Evolutionary conservation across 2,888 invertebrate genomes (phyloP).

Genomic region (Acrobasis repandana): DNA sequence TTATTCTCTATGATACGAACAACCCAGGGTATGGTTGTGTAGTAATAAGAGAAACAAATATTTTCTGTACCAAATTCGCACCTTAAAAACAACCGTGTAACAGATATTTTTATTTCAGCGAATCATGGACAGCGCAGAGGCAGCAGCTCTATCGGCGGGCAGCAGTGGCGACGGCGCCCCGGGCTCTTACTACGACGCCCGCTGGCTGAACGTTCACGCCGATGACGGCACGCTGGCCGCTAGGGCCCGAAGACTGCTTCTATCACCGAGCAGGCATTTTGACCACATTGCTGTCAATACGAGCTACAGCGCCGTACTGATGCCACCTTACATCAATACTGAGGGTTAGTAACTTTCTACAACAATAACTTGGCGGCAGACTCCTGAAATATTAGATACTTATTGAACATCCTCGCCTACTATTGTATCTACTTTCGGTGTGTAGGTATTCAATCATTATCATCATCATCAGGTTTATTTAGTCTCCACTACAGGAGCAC

Average conservation of each 20-base stretch:
- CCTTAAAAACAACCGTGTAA: neutral
- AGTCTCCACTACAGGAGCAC: too few species aligned
- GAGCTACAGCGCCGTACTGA: constrained; percentile 93
- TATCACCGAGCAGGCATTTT: constrained; percentile 91
- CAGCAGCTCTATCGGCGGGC: constrained; percentile 87
- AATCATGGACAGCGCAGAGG: constrained; percentile 95
- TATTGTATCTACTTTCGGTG: too few species aligned
- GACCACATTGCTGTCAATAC: constrained; percentile 93
- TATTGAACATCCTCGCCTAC: too few species aligned
- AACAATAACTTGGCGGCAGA: neutral
- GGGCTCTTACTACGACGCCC: constrained; percentile 89
- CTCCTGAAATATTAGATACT: too few species aligned
- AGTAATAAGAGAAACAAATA: too few species aligned
- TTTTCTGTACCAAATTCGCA: too few species aligned
- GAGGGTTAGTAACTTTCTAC: constrained; percentile 70
- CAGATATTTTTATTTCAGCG: constrained; percentile 80
- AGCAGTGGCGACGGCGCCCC: constrained; percentile 83
- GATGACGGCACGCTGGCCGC: constrained; percentile 88
- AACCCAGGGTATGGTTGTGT: too few species aligned
- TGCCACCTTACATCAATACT: constrained; percentile 91
- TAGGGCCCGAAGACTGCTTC: constrained; percentile 87
- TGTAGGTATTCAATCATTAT: too few species aligned
- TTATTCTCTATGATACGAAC: too few species aligned
- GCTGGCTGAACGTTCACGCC: constrained; percentile 90
- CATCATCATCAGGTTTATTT: too few species aligned